Percentiles rank a stretch among this genome's conserved stretches.
These are phyloP conservation scores for Yponomeuta cagnagella DNA, from an alignment of 2,888 invertebrate genomes.

Conservation along the genomic window DNA sequence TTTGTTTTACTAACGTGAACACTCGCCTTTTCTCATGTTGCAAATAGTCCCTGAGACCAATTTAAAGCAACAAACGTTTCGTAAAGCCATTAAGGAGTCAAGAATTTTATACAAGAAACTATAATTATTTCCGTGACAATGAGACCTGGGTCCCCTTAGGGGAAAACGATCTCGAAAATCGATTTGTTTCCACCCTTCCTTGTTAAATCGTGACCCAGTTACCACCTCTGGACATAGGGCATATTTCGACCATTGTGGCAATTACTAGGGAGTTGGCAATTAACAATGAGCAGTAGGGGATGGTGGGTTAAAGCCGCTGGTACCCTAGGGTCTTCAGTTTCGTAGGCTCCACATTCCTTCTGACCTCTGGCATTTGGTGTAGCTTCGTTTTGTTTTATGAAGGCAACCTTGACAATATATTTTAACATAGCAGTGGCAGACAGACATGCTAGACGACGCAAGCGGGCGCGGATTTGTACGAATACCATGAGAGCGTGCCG, in stretches of 20 bases:
- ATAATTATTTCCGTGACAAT: constrained; percentile 11
- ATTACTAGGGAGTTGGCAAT: neutral
- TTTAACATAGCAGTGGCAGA: no score
- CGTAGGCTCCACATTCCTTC: no score
- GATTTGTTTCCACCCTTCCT: constrained; percentile 25
- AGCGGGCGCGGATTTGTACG: no score
- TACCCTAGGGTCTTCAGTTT: neutral
- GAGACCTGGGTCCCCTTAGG: neutral
- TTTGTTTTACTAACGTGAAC: neutral
- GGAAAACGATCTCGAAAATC: constrained; percentile 16
- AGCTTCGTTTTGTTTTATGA: neutral
- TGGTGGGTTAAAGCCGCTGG: neutral
- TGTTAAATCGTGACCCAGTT: constrained; percentile 41
- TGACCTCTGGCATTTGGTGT: neutral
- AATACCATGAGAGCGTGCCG: no score
- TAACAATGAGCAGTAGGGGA: neutral
- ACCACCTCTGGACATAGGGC: constrained; percentile 35
- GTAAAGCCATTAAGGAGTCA: neutral
- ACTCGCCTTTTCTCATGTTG: no score
- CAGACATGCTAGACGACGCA: no score
- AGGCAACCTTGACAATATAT: no score
- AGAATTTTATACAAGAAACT: constrained; percentile 17
- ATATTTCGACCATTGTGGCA: constrained; percentile 33
- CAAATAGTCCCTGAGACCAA: neutral
- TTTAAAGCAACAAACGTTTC: neutral